Evolutionary conservation across 2,888 invertebrate genomes (phyloP).

Genomic region (Nycteola revayana): DNA sequence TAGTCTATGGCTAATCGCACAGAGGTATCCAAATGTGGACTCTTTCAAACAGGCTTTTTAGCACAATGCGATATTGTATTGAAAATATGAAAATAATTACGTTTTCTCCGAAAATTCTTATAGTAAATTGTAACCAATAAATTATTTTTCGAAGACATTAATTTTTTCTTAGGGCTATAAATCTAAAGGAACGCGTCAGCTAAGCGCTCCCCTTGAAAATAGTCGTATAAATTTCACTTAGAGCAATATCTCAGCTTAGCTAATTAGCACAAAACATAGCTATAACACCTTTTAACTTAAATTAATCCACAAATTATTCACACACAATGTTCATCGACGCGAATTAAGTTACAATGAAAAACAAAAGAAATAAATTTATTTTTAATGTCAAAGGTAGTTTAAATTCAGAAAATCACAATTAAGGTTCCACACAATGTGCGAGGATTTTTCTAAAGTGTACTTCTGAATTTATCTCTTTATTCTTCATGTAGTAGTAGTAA

Average conservation of each 20-base stretch:
- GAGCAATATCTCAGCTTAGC: slow-evolving; percentile 40
- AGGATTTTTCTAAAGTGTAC: too few relatives aligned
- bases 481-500: too few relatives aligned
- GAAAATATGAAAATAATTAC: slow-evolving; percentile 42
- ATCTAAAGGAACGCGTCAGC: slow-evolving; percentile 44
- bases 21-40: slow-evolving; percentile 9
- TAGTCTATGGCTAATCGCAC: slow-evolving; percentile 53
- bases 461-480: too few relatives aligned
- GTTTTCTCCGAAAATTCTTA: slow-evolving; percentile 65
- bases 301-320: slow-evolving; percentile 26
- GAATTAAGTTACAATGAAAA: slow-evolving; percentile 23
- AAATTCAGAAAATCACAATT: slow-evolving; percentile 27
- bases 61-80: slow-evolving; percentile 46
- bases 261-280: slow-evolving; percentile 44
- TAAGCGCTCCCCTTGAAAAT: slow-evolving; percentile 43
- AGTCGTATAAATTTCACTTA: slow-evolving; percentile 38
- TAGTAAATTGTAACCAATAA: slow-evolving; percentile 53
- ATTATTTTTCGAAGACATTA: slow-evolving; percentile 60
- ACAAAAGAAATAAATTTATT: slow-evolving; percentile 30
- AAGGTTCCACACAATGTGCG: too few relatives aligned
- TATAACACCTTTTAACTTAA: slow-evolving; percentile 39
- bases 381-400: slow-evolving; percentile 22
- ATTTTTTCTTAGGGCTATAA: slow-evolving; percentile 43
- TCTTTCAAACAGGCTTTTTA: slow-evolving; percentile 54
- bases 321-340: slow-evolving; percentile 20